Evolutionary conservation across 1,140 invertebrate species (phyloP), one percentile per base, ranked within the genome.

Genomic region (Scaptomyza pallida): DNA sequence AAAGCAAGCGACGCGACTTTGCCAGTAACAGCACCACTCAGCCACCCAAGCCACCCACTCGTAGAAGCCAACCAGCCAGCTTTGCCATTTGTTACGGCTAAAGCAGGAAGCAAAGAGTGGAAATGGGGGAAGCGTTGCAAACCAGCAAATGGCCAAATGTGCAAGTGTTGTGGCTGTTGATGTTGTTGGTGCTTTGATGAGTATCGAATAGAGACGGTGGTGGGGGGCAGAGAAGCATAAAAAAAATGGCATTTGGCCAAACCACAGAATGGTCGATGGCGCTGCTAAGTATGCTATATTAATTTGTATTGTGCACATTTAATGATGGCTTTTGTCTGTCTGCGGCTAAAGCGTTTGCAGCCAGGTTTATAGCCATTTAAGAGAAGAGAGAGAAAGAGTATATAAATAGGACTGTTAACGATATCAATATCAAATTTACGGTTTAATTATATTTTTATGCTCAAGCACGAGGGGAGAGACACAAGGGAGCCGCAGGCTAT

Each of bases 231-330:
- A 15, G 9, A 15, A 41, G 23, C 10, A 8, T 33, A 44, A 35
- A 35, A 55, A 57, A 52, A 67, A 57, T 63, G 23, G 51, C 45
- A 73, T 70, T 62, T 37, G 33, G 60, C 56, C 50, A 55, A 59
- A 81, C 81, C 82, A 23, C 81, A 77, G 68, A 85, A 86, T 72
- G 62, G 65, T 33, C 51, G 44, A 37, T 9, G 55, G 55, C 60
- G 41, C 75, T 69, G 75, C 71, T 88, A 88, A 88, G 82, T 88
- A 82, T 78, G 82, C 82, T 78, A 88, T 88, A 86, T 88, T 82
- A 88, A 88, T 88, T 82, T 75, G 55, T 70, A 81, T 81, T 86
- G 78, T 72, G 56, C 37, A 63, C 41, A 69, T 63, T 86, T 76
- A 57, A 37, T 45, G 57, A 50, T 68, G 37, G 63, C 47, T 60